A percentile compares a stretch with the other conserved stretches of the same genome.
These are phyloP conservation scores for Willisornis vidua DNA, from an alignment of 2,113 vertebrate genomes.

Conservation along the genomic window DNA sequence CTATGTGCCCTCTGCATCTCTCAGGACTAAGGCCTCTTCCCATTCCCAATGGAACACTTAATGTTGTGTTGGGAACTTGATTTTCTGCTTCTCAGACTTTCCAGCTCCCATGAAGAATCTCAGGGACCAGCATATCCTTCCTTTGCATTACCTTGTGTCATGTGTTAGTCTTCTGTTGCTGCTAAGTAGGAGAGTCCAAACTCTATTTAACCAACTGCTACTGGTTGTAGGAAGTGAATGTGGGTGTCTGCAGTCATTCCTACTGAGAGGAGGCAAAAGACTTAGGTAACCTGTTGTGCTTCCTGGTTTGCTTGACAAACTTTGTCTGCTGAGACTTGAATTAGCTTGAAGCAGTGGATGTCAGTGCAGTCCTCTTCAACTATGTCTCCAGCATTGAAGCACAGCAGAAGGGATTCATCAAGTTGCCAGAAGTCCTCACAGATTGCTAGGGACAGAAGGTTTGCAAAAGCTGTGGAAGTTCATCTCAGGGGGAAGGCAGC, in stretches of 20 bases:
- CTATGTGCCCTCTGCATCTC: slow-evolving; percentile 51
- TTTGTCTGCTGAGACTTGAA: background rate
- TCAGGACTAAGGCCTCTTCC: slow-evolving; percentile 68
- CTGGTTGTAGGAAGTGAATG: background rate
- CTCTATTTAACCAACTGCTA: background rate
- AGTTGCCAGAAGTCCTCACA: background rate
- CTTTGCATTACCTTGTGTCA: slow-evolving; percentile 78
- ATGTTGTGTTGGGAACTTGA: background rate
- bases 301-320: background rate
- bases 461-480: slow-evolving; percentile 15
- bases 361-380: background rate
- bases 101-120: slow-evolving; percentile 74
- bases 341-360: background rate
- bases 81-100: slow-evolving; percentile 59
- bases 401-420: background rate
- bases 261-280: background rate
- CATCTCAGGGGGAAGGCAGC: slow-evolving; percentile 26
- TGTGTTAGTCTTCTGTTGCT: slow-evolving; percentile 24
- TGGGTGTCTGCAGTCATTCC: background rate
- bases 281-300: background rate
- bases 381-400: background rate
- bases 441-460: background rate
- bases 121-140: slow-evolving; percentile 83
- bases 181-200: slow-evolving; percentile 24
- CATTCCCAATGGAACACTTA: slow-evolving; percentile 18